Conservation (phyloP, 2,113 vertebrate genomes). For the Phyllopteryx taeniolatus region DNA sequence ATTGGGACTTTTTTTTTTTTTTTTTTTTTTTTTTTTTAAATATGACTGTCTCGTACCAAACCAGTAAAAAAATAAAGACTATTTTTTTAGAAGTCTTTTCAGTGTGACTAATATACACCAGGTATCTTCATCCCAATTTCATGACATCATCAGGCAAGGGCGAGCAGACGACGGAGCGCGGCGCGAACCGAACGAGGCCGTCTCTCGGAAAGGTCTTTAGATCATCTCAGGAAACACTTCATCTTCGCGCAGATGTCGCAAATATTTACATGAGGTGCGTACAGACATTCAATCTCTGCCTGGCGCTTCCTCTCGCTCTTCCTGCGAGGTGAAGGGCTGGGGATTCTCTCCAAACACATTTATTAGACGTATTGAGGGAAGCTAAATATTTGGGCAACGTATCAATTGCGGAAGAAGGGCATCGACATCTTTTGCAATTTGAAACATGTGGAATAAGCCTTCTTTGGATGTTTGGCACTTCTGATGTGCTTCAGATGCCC, state of each 20-base stretch:
- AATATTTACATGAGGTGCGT: conserved; percentile 96
- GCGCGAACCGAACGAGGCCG: conserved; percentile 10
- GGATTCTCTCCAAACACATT: conserved; percentile 86
- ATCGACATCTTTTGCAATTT: conserved; percentile 29
- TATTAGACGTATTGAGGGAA: conserved; percentile 84
- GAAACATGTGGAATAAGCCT: conserved; percentile 36
- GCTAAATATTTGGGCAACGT: conserved; percentile 86
- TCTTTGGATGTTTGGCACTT: background rate
- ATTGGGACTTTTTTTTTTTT: too few relatives aligned
- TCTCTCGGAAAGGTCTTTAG: conserved; percentile 35
- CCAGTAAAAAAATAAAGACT: too few relatives aligned
- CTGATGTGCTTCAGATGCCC: too few relatives aligned
- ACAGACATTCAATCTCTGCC: conserved; percentile 75
- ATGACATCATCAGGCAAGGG: background rate
- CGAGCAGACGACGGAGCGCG: background rate
- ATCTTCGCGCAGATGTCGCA: conserved; percentile 79
- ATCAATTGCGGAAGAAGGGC: conserved; percentile 64
- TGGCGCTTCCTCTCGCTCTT: conserved; percentile 55
- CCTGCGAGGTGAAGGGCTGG: conserved; percentile 80
- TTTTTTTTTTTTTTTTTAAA: too few relatives aligned
- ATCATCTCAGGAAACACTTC: conserved; percentile 76
- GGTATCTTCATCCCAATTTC: background rate
- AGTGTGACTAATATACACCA: too few relatives aligned
- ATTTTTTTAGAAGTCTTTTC: too few relatives aligned
- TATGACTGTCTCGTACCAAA: too few relatives aligned